Evolutionary conservation across 2,113 vertebrate species (phyloP).

Genomic region (Oreotrochilus melanogaster): DNA sequence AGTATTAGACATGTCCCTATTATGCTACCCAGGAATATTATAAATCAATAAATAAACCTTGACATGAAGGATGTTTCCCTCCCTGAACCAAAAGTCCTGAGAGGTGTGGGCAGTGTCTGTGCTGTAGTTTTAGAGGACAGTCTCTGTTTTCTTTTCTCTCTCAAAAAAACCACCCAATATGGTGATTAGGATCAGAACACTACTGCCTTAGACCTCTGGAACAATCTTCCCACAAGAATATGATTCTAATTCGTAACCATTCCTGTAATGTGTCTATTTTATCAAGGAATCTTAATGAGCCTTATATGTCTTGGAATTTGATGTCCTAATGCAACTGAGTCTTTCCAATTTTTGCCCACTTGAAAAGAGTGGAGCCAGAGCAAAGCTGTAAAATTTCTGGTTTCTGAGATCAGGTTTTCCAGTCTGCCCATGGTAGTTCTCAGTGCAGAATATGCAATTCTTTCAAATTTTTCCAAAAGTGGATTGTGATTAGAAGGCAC

Average conservation of each 20-base stretch:
- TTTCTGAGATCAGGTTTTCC: neutral
- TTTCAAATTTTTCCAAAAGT: neutral
- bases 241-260: neutral
- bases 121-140: neutral
- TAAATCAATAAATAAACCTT: slow-evolving; percentile 58
- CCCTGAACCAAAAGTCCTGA: neutral
- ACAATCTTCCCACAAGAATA: neutral
- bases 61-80: slow-evolving; percentile 26
- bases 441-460: rapidly evolving
- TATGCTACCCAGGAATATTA: slow-evolving; percentile 26
- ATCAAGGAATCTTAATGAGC: neutral
- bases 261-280: neutral
- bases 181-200: slow-evolving; percentile 3
- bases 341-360: neutral
- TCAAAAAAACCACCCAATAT: neutral
- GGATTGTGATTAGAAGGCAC: neutral
- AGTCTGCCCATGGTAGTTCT: neutral
- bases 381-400: neutral
- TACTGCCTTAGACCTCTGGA: neutral
- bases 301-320: neutral
- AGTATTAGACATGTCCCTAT: slow-evolving; percentile 57
- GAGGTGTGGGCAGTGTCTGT: neutral
- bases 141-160: neutral
- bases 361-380: neutral
- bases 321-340: neutral